Conservation (phyloP, 1,140 invertebrate genomes). For the Psix sp. region DNA sequence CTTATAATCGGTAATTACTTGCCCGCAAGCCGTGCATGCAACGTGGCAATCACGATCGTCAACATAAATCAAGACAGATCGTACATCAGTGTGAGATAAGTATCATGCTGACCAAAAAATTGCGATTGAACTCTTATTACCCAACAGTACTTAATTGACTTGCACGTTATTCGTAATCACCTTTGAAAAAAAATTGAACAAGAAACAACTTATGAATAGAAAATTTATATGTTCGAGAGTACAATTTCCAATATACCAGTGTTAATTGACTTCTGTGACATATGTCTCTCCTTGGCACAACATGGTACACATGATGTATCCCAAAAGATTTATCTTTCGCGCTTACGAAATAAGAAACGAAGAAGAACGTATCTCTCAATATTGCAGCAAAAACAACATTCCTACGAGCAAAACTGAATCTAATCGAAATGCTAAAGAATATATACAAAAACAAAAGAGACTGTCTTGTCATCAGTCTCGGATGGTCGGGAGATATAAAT, state of each 20-base stretch:
- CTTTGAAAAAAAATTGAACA: not conserved
- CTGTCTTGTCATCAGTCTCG: conserved; percentile 40
- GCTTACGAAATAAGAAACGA: too few species aligned
- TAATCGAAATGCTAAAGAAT: conserved; percentile 26
- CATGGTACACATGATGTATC: too few species aligned
- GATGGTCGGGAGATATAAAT: conserved; percentile 66
- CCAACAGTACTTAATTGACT: conserved; percentile 42
- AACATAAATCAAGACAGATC: conserved; percentile 51
- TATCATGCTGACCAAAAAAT: conserved; percentile 41
- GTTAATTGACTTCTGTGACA: too few species aligned
- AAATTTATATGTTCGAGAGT: too few species aligned
- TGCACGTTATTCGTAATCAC: conserved; percentile 32
- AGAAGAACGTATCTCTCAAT: too few species aligned
- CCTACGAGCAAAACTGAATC: conserved; percentile 19
- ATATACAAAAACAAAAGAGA: conserved; percentile 31
- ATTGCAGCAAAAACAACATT: conserved; percentile 3
- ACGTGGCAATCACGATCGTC: conserved; percentile 53
- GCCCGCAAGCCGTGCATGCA: conserved; percentile 42
- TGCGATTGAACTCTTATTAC: conserved; percentile 50
- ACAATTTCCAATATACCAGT: too few species aligned
- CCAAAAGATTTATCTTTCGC: too few species aligned
- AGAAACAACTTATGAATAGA: conserved; percentile 17
- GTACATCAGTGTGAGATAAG: conserved; percentile 48
- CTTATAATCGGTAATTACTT: conserved; percentile 57
- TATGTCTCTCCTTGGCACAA: too few species aligned